Evolutionary conservation across 2,797 vertebrate genomes (phyloP).

Genomic region (Philypnodon macrostomus): DNA sequence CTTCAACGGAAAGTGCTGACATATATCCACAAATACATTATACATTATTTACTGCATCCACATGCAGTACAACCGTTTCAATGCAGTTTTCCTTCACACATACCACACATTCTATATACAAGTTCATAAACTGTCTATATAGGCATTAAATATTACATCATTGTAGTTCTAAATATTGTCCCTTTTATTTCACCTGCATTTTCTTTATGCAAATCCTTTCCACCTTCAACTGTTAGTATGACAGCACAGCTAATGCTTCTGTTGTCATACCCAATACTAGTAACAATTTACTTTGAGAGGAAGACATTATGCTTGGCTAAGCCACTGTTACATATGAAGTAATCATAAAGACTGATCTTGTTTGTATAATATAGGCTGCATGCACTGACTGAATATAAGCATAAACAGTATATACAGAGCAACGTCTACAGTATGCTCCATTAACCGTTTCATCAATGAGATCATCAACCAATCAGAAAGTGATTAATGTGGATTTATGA

Average conservation of each 20-base stretch:
- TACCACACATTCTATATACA: slow-evolving; percentile 53
- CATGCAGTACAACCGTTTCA: slow-evolving; percentile 36
- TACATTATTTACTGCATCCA: slow-evolving; percentile 38
- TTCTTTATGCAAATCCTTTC: too few relatives aligned
- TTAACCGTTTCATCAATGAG: background rate
- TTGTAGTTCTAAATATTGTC: too few relatives aligned
- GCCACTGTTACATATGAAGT: slow-evolving; percentile 4
- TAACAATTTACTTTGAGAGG: slow-evolving; percentile 17
- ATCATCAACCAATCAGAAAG: too few relatives aligned
- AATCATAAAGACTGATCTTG: background rate
- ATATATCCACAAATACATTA: slow-evolving; percentile 43
- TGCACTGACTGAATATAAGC: slow-evolving; percentile 38
- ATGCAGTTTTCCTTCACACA: slow-evolving; percentile 34
- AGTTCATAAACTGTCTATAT: slow-evolving; percentile 41
- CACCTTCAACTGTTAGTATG: slow-evolving; percentile 14
- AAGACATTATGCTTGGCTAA: slow-evolving; percentile 22
- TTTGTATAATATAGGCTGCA: slow-evolving; percentile 26
- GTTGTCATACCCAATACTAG: background rate
- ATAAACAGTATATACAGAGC: slow-evolving; percentile 13
- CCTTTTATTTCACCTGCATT: too few relatives aligned
- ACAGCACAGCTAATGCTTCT: slow-evolving; percentile 16
- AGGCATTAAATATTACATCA: too few relatives aligned
- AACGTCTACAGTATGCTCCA: too few relatives aligned
- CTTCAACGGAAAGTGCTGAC: slow-evolving; percentile 64
- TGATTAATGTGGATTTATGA: too few relatives aligned